A percentile compares a stretch with the other conserved stretches of the same genome.
phyloP scores from a whole-genome alignment of 2,113 vertebrate species.

The Stictonetta naevosa region DNA sequence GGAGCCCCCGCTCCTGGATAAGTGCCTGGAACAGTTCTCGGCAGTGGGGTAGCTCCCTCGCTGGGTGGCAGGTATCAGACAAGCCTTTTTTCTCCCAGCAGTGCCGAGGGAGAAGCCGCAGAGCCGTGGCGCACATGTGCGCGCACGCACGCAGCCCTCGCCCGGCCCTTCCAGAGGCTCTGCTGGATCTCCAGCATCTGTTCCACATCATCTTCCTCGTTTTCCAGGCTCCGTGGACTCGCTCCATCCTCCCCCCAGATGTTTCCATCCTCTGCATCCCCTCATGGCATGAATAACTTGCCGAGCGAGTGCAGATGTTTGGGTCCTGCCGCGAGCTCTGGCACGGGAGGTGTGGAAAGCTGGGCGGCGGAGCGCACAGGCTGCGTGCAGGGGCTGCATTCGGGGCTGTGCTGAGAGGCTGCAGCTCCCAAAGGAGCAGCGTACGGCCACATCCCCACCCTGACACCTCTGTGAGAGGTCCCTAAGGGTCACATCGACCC shows the following conservation, averaged over 20 bases:
- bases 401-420: not conserved
- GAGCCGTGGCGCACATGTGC: not conserved
- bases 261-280: not conserved
- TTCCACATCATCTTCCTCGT: not conserved
- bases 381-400: accelerated
- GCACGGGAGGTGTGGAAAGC: not conserved
- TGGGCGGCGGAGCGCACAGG: accelerated
- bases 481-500: not conserved
- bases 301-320: not conserved
- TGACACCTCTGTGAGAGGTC: not conserved
- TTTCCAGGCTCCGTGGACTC: not conserved
- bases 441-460: not conserved
- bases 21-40: not conserved
- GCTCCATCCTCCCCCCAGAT: conserved; percentile 10
- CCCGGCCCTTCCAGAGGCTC: not conserved
- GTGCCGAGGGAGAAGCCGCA: not conserved
- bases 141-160: not conserved
- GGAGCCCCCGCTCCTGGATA: not conserved
- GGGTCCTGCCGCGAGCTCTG: not conserved
- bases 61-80: not conserved
- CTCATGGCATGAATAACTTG: not conserved
- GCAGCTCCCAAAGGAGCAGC: not conserved
- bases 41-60: not conserved
- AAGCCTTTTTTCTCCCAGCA: not conserved
- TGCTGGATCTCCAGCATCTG: conserved; percentile 10